Conservation (phyloP, 2,888 invertebrate species). For the Nomada goodeniana region DNA sequence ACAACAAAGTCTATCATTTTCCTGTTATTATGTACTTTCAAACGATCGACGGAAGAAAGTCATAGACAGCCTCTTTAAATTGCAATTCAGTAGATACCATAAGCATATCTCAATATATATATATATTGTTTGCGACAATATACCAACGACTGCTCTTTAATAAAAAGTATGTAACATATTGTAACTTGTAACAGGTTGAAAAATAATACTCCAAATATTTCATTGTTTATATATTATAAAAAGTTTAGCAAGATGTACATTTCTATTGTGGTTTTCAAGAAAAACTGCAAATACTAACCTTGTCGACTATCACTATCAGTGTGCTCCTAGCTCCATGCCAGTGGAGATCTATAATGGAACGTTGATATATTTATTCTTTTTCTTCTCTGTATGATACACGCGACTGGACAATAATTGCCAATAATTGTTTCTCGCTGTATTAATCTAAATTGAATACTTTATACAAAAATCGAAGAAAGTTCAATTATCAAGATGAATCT, state of each 20-base stretch:
- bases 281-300: constrained; percentile 68
- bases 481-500: neutral
- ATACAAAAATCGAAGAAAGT: neutral
- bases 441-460: neutral
- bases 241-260: neutral
- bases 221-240: neutral
- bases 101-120: too few species aligned
- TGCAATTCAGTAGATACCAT: too few species aligned
- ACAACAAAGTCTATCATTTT: too few species aligned
- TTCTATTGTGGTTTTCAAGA: neutral
- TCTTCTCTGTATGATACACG: neutral
- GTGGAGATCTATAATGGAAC: constrained; percentile 83
- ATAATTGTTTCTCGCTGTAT: neutral
- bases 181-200: too few species aligned
- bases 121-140: too few species aligned
- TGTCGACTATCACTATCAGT: constrained; percentile 84
- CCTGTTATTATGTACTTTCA: too few species aligned
- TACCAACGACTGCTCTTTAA: too few species aligned
- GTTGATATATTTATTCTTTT: neutral
- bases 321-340: constrained; percentile 85
- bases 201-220: too few species aligned
- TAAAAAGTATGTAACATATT: too few species aligned
- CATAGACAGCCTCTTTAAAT: too few species aligned
- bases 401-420: neutral
- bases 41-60: too few species aligned